Conservation (phyloP, 2,888 invertebrate species). For the Dynastes grantii region DNA sequence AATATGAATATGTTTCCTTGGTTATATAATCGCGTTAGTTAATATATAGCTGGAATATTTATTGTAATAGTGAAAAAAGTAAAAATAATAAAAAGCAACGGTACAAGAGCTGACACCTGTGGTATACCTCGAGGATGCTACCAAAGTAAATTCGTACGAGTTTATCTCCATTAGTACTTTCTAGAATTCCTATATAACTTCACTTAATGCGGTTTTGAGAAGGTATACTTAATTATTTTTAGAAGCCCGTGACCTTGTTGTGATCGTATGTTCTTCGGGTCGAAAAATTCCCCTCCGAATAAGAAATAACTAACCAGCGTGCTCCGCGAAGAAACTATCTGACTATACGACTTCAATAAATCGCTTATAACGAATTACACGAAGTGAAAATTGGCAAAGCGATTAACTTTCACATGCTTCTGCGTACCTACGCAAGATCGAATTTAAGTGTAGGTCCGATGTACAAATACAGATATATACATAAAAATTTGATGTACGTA, state of each 20-base stretch:
- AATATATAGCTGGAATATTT: no score
- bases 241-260: slow-evolving; percentile 22
- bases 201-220: no score
- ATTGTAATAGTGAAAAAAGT: no score
- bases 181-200: no score
- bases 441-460: no score
- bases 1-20: no score
- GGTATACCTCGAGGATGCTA: no score
- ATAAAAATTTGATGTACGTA: neutral
- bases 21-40: no score
- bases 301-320: neutral
- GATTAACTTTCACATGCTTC: slow-evolving; percentile 64
- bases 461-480: neutral
- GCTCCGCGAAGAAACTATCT: neutral
- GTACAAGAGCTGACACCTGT: no score
- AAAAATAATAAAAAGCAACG: no score
- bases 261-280: neutral
- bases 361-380: slow-evolving; percentile 27
- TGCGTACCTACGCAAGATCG: slow-evolving; percentile 11
- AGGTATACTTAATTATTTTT: neutral
- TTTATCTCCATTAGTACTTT: no score
- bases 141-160: no score
- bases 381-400: slow-evolving; percentile 62
- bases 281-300: slow-evolving; percentile 1
- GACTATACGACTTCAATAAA: slow-evolving; percentile 12